Evolutionary conservation across 1,140 invertebrate genomes (phyloP), one percentile per base, ranked within the genome.

Genomic region (Whitmania pigra): DNA sequence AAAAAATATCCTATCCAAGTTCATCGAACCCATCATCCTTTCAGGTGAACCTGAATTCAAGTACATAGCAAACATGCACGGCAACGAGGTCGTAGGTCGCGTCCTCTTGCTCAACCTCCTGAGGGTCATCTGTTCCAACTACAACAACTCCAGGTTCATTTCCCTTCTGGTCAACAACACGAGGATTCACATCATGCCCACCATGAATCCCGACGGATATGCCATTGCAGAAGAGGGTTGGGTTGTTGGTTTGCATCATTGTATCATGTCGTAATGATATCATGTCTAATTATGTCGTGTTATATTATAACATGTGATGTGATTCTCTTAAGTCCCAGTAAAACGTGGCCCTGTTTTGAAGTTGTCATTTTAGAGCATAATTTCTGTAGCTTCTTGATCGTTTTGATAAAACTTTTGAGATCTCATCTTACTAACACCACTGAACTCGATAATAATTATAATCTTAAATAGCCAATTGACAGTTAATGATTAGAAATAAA

Each of bases 191-290:
- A 82, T 94, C 20, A 82, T 93, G 82, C 91, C 91, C 0, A 86
- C 87, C 18, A 90, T 94, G 89, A 94, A 94, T 82, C 91, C 92
- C 25, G 92, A 94, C 84, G 92, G 92, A 4, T 93, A 89, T 88
- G 87, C 92, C 80, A 78, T 86, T 54, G 87, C 90, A 25, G 88
- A 88, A 22, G 73, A 74, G 72, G 76, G 76, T n/a, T 20, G 40
- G 73, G 15, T 49, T 49, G 0, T 17, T 49, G 15, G 5, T 49
- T 49, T 49, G 43, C n/a, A n/a, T n/a, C n/a, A 36, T 36, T 6
- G 6, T 36, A 36, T 36, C 31, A 36, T 36, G 31, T 36, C 31
- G 6, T 36, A 36, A 36, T 36, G 2, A 36, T 36, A 6, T 36
- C 31, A 36, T 36, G 6, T 36, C 31, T 3, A 3, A 36, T 36